Evolutionary conservation across 2,113 vertebrate species (phyloP).

Genomic region (Grantiella picta): DNA sequence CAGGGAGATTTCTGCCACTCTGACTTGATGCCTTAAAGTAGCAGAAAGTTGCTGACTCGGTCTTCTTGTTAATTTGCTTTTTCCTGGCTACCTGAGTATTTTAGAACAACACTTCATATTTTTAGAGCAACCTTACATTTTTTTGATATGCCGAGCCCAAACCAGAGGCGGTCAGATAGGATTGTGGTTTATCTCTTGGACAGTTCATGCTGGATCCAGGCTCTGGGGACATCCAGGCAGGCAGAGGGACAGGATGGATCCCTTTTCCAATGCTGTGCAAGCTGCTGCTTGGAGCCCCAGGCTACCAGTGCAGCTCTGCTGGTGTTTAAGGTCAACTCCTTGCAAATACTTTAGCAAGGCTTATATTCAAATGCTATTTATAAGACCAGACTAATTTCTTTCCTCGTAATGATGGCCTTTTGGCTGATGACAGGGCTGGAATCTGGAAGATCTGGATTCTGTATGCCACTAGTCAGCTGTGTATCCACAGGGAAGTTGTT

Average conservation of each 20-base stretch:
- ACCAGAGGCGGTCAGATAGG: neutral
- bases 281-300: neutral
- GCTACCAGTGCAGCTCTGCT: constrained; percentile 4
- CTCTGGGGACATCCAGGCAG: neutral
- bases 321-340: constrained; percentile 54
- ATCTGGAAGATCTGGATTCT: constrained; percentile 62
- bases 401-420: constrained; percentile 63
- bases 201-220: neutral
- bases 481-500: constrained; percentile 9
- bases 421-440: constrained; percentile 41
- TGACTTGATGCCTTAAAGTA: neutral
- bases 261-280: accelerated
- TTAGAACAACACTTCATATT: neutral
- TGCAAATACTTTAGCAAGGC: constrained; percentile 57
- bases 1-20: neutral
- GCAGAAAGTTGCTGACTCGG: neutral
- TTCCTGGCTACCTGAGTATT: neutral
- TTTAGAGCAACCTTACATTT: neutral
- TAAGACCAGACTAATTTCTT: constrained; percentile 61
- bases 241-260: neutral
- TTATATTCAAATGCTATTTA: constrained; percentile 61
- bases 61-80: neutral
- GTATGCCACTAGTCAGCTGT: neutral
- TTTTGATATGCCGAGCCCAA: neutral
- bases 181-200: neutral